Evolutionary conservation across 2,797 vertebrate species (phyloP).

Genomic region (Epinephelus malabaricus): DNA sequence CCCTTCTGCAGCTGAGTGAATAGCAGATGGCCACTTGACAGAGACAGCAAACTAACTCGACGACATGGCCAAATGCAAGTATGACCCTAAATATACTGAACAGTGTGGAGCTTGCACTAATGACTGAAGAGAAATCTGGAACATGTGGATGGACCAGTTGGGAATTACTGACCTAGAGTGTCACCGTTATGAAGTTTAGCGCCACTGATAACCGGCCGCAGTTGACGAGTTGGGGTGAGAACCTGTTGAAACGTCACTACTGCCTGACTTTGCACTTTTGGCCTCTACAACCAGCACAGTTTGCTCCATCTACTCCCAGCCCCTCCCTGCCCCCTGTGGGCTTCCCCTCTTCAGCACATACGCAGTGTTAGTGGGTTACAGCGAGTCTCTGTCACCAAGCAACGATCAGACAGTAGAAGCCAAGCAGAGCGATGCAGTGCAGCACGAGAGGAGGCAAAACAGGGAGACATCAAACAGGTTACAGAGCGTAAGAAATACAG

Average conservation of each 20-base stretch:
- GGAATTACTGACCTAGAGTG: too few relatives aligned
- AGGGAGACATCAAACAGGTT: slow-evolving; percentile 73
- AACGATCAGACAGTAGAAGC: slow-evolving; percentile 86
- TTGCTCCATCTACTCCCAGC: background rate
- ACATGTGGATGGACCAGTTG: too few relatives aligned
- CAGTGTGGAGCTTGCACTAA: too few relatives aligned
- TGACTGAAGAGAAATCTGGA: too few relatives aligned
- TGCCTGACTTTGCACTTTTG: background rate
- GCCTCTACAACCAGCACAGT: background rate
- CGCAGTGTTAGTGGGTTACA: slow-evolving; percentile 75
- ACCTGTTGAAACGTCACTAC: background rate
- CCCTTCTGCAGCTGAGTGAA: too few relatives aligned
- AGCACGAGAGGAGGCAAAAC: slow-evolving; percentile 84
- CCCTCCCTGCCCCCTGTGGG: slow-evolving; percentile 10
- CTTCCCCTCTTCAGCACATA: slow-evolving; percentile 49
- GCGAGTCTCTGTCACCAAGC: slow-evolving; percentile 59
- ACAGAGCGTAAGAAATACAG: slow-evolving; percentile 80
- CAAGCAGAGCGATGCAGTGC: slow-evolving; percentile 96
- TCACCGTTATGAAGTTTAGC: too few relatives aligned
- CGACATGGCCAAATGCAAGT: too few relatives aligned
- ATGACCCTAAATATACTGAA: too few relatives aligned
- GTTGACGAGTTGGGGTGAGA: too few relatives aligned
- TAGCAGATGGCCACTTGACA: too few relatives aligned
- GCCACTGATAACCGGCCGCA: too few relatives aligned
- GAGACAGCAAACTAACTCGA: too few relatives aligned